These are phyloP conservation scores for Drosophila tropicalis DNA, from an alignment of 1,140 invertebrate species.

Conservation along the genomic window DNA sequence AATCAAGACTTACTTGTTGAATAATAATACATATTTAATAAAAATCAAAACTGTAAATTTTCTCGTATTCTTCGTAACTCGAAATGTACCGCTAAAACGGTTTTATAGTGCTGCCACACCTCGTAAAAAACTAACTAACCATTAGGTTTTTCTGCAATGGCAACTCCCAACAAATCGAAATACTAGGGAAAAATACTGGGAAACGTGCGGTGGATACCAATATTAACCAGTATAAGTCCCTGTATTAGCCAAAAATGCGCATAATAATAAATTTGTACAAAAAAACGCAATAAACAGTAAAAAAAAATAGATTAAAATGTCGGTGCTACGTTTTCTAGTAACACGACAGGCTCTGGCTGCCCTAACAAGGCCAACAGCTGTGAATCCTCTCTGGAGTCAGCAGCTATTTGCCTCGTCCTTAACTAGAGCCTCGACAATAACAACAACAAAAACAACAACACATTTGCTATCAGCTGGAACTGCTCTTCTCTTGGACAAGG, in stretches of 20 bases:
- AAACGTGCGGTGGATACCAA: neutral
- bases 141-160: neutral
- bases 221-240: neutral
- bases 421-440: neutral
- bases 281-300: constrained; percentile 28
- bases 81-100: neutral
- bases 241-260: constrained; percentile 39
- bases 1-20: no score
- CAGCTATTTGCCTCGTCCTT: constrained; percentile 43
- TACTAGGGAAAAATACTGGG: constrained; percentile 5
- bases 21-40: no score
- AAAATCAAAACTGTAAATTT: no score
- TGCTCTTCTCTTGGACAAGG: constrained; percentile 7
- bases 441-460: constrained; percentile 23
- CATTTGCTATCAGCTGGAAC: constrained; percentile 20
- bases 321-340: constrained; percentile 61
- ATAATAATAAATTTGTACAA: constrained; percentile 34
- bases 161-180: neutral
- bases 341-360: constrained; percentile 62
- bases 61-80: neutral
- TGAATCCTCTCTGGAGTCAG: constrained; percentile 35
- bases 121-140: neutral
- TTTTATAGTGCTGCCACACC: neutral
- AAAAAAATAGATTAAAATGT: constrained; percentile 47
- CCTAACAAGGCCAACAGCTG: constrained; percentile 30